Conservation (phyloP, 2,888 invertebrate genomes). For the Limenitis camilla region DNA sequence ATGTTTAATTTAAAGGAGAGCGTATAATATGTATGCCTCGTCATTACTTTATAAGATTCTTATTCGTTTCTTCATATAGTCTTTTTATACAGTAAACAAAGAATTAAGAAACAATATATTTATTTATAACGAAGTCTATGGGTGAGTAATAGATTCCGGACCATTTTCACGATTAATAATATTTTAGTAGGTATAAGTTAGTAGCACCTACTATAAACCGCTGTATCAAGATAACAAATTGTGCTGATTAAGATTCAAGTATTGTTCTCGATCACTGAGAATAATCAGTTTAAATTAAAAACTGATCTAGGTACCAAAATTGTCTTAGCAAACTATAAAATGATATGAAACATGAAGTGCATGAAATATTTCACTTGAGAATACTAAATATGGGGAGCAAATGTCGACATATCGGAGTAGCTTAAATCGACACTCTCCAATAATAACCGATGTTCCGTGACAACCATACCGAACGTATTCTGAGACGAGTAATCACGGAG, state of each 20-base stretch:
- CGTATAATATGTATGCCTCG: constrained; percentile 27
- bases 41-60: constrained; percentile 24
- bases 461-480: constrained; percentile 32
- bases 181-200: too few species aligned
- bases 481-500: constrained; percentile 57
- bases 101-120: not conserved
- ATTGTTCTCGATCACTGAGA: too few species aligned
- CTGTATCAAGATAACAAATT: too few species aligned
- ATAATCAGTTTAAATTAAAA: too few species aligned
- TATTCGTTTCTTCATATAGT: not conserved
- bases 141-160: too few species aligned
- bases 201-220: too few species aligned
- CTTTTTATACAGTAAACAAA: not conserved
- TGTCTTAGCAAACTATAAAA: not conserved
- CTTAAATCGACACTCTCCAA: constrained; percentile 48
- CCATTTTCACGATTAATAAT: too few species aligned
- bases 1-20: constrained; percentile 38
- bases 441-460: constrained; percentile 54
- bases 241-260: too few species aligned
- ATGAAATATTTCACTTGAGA: not conserved
- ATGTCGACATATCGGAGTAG: constrained; percentile 36
- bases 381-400: constrained; percentile 28
- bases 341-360: not conserved
- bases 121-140: too few species aligned
- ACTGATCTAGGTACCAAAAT: not conserved